phyloP scores from a whole-genome alignment of 2,113 vertebrate species.

The Sardina pilchardus region DNA sequence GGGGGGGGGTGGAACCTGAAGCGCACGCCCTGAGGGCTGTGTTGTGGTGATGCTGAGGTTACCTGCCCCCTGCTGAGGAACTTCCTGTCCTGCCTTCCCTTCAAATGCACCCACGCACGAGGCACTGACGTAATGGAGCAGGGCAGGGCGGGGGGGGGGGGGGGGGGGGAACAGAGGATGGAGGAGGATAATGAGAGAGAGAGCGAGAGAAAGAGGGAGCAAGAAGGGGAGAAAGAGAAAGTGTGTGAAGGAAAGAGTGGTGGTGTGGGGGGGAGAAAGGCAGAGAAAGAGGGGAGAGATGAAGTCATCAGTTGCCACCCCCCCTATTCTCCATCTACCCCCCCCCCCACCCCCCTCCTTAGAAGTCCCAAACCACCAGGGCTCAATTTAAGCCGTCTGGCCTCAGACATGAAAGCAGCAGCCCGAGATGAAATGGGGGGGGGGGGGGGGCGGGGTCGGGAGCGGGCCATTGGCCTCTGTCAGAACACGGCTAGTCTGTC shows the following conservation, averaged over 20 bases:
- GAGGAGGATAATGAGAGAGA: not conserved
- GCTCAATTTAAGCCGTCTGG: constrained; percentile 8
- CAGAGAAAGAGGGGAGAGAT: constrained; percentile 24
- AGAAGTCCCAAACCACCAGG: constrained; percentile 24
- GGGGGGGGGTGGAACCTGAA: not conserved
- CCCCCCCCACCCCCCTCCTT: constrained; percentile 2
- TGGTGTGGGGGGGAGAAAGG: not conserved
- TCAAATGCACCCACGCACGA: not conserved
- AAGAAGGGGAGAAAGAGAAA: not conserved
- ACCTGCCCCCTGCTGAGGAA: not conserved
- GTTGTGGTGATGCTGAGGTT: not conserved
- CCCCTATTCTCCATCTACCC: constrained; percentile 19
- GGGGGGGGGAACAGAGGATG: not conserved
- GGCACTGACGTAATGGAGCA: not conserved
- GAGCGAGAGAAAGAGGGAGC: not conserved
- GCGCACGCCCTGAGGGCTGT: not conserved
- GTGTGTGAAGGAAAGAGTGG: not conserved
- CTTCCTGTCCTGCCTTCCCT: not conserved
- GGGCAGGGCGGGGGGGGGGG: not conserved
- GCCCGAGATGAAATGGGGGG: constrained; percentile 32
- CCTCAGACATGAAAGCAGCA: constrained; percentile 21
- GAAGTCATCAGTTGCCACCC: constrained; percentile 37
- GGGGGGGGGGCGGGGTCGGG: not conserved
- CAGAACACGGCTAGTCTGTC: constrained; percentile 30
- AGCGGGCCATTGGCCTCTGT: constrained; percentile 28